Conservation (phyloP, 1,140 invertebrate species). For the Dysdera silvatica region DNA sequence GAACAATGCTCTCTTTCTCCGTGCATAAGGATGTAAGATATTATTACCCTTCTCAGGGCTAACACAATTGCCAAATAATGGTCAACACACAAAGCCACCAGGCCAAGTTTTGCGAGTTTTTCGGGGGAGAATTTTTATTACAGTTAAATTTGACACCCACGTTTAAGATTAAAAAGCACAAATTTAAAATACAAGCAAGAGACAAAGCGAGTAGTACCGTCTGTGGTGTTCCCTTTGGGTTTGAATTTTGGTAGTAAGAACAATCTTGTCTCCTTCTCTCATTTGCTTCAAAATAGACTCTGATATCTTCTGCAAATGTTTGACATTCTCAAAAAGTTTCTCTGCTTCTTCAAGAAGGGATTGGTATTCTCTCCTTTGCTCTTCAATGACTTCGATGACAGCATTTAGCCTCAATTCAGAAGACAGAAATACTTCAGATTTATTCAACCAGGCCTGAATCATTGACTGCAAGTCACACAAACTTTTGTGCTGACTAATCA, state of each 20-base stretch:
- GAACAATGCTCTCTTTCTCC: no score
- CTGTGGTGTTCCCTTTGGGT: conserved; percentile 11
- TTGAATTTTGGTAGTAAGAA: conserved; percentile 15
- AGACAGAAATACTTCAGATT: conserved; percentile 74
- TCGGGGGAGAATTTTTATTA: no score
- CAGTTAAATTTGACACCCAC: no score
- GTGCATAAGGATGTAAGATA: no score
- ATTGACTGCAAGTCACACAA: conserved; percentile 73
- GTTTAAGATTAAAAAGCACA: no score
- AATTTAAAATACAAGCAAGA: background rate
- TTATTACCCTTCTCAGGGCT: no score
- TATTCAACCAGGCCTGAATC: conserved; percentile 73
- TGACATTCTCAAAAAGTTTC: conserved; percentile 17
- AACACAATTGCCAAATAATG: no score
- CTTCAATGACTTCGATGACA: conserved; percentile 68
- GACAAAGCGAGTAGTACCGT: background rate
- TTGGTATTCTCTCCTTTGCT: conserved; percentile 55
- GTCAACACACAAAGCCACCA: no score
- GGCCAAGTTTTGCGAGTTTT: no score
- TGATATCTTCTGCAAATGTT: conserved; percentile 19
- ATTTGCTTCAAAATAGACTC: conserved; percentile 18
- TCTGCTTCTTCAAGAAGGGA: conserved; percentile 20
- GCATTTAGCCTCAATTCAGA: conserved; percentile 62
- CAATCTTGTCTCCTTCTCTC: conserved; percentile 9
- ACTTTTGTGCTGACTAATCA: conserved; percentile 62